A percentile compares a stretch with the other conserved stretches of the same genome.
phyloP scores from a whole-genome alignment of 2,113 vertebrate species.

The Lota lota region DNA sequence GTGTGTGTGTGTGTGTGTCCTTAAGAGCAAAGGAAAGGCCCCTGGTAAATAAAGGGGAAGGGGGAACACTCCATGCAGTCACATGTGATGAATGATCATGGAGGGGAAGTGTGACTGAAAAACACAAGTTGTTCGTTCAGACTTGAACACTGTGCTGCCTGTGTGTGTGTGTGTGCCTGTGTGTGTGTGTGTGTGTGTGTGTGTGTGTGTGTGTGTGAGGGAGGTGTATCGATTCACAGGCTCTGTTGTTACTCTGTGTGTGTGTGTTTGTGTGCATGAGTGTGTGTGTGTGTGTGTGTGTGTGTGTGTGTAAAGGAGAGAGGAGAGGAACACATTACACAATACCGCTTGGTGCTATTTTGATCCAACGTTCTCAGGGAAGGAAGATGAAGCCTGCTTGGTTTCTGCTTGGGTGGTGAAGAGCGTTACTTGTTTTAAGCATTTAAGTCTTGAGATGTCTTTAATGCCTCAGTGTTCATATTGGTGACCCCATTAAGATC shows the following conservation, averaged over 20 bases:
- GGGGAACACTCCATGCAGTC: constrained; percentile 50
- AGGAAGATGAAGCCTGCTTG: constrained; percentile 28
- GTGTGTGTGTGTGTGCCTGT: no score
- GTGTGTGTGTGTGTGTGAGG: constrained; percentile 38
- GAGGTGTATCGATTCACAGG: constrained; percentile 67
- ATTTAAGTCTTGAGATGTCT: no score
- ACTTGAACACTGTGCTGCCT: constrained; percentile 21
- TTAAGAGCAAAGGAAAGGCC: no score
- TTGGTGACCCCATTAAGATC: no score
- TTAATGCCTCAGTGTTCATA: no score
- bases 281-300: background rate
- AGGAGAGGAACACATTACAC: constrained; percentile 63
- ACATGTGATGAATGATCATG: constrained; percentile 47
- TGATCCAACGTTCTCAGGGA: constrained; percentile 39
- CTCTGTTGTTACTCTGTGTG: constrained; percentile 45
- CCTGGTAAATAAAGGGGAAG: no score
- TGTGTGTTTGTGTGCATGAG: background rate
- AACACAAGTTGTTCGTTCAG: no score
- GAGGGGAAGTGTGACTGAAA: constrained; percentile 45
- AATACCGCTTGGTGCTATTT: constrained; percentile 65
- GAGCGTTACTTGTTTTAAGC: no score
- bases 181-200: constrained; percentile 13
- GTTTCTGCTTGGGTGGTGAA: background rate
- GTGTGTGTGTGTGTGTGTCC: no score
- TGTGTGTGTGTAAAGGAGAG: constrained; percentile 56